Base-by-base conservation (phyloP, 92 coral and sea anemone genomes). In the Actinostola sp. region DNA sequence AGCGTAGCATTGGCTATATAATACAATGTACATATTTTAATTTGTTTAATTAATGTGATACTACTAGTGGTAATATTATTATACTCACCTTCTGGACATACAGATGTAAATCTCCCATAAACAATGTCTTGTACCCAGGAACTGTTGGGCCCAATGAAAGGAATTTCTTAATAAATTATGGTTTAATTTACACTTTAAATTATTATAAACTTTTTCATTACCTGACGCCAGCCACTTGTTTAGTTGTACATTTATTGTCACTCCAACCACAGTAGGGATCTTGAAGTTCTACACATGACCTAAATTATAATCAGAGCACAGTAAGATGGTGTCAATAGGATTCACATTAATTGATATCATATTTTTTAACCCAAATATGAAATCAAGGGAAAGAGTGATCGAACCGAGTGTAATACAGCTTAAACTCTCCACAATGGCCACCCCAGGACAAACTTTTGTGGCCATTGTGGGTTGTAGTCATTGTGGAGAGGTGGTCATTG, bases 201-300 rank as follows among this genome's bases (percentile, higher is more conserved):
- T 57, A 4, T 30, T 56, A 14, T 9, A 14, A 28, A 33, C 8
- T 16, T 26, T 42, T 31, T 10, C 38, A 14, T 35, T 49, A 60
- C 72, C 71, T 70, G 60, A 23, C 46, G 10, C 61, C 77, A 28
- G 77, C 79, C 12, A 12, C 25, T 26, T 62, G 68, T 57, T 61
- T 65, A 0, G 80, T 65, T 32, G 77, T 82, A 50, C 96, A 90
- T 64, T 61, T 85, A 20, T 73, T 79, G 52, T 51, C 58, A 54
- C 89, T 87, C 96, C 96, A 90, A 2, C 92, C 96, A 67, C 96
- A 90, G 69, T 90, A 90, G 5, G 96, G 96, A 63, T 90, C 96
- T 63, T 73, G 70, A 0, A 63, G 80, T 30, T 75, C 70, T 11
- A 90, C 66, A 64, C 96, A 90, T 38, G 82, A 63, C 74, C 92